phyloP scores from a whole-genome alignment of 2,797 vertebrate genomes.

The Bovichtus diacanthus region DNA sequence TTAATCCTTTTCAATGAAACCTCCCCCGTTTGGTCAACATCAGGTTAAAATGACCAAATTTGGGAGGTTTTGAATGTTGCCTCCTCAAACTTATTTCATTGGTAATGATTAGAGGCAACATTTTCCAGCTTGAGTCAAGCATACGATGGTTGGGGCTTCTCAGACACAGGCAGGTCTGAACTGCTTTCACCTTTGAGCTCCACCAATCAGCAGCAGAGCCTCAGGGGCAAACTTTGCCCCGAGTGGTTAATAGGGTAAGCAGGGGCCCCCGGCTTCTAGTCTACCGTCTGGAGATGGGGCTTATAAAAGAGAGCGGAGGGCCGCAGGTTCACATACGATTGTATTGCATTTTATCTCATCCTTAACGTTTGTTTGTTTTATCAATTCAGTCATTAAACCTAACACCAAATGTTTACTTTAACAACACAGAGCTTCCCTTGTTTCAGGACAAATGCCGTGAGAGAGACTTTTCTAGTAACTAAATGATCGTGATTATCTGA shows the following conservation, averaged over 20 bases:
- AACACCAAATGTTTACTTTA: not conserved
- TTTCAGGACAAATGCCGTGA: not conserved
- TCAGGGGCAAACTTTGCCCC: conserved; percentile 59
- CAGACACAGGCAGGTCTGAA: conserved; percentile 24
- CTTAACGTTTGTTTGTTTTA: not conserved
- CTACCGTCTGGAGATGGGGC: not conserved
- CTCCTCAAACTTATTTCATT: not conserved
- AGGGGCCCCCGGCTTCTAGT: conserved; percentile 15
- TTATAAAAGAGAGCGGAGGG: conserved; percentile 19
- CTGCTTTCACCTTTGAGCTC: conserved; percentile 62
- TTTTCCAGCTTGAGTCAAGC: not conserved
- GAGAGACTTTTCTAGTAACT: not conserved
- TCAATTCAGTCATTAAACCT: not conserved
- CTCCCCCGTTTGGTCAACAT: not conserved
- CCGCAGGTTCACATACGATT: not conserved
- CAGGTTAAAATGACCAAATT: not conserved
- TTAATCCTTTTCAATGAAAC: not conserved
- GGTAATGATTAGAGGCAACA: conserved; percentile 1
- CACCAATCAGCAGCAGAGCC: conserved; percentile 45
- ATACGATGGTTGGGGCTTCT: not conserved
- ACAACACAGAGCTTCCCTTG: not conserved
- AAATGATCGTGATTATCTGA: not conserved
- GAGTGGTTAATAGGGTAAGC: conserved; percentile 46
- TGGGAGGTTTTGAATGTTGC: not conserved
- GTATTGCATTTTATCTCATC: no score